Percentiles rank a stretch among this genome's conserved stretches.
These are phyloP conservation scores for Temnothorax unifasciatus DNA, from an alignment of 2,888 invertebrate species.

Conservation along the genomic window DNA sequence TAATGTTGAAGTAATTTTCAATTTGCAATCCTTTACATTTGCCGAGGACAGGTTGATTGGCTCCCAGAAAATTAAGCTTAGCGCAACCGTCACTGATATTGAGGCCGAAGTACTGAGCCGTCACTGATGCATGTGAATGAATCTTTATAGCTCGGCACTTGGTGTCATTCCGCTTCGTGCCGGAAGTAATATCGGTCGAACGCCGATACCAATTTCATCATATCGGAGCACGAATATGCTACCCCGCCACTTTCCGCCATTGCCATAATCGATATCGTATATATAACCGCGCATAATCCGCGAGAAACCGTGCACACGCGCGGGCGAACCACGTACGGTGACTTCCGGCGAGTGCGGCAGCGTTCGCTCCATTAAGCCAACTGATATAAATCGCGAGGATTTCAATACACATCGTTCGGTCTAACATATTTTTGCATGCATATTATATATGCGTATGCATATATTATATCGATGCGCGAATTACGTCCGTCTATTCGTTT, in stretches of 20 bases:
- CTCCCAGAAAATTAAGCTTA: not conserved
- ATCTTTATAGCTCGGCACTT: conserved; percentile 36
- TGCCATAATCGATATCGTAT: conserved; percentile 70
- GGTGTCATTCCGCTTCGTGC: conserved; percentile 36
- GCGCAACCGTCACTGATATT: not conserved
- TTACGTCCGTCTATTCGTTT: conserved; percentile 23
- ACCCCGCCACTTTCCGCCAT: conserved; percentile 30
- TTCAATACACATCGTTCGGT: not conserved
- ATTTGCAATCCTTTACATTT: not conserved
- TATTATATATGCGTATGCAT: not conserved
- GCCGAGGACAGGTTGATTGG: not conserved
- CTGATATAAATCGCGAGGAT: conserved; percentile 21
- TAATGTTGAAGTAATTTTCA: not conserved
- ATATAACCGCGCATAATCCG: conserved; percentile 62
- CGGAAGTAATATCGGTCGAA: conserved; percentile 66
- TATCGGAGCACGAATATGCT: conserved; percentile 28
- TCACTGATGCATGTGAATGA: conserved; percentile 32
- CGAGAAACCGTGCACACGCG: conserved; percentile 41
- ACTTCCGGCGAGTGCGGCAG: conserved; percentile 40
- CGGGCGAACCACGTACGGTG: conserved; percentile 47
- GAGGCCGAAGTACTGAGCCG: not conserved
- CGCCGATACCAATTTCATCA: conserved; percentile 67
- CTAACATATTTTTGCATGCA: not conserved
- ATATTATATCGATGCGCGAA: not conserved
- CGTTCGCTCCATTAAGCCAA: conserved; percentile 40